Evolutionary conservation across 2,888 invertebrate species (phyloP), one percentile per base, ranked within the genome.

Genomic region (Eumacrocentrus americanus): DNA sequence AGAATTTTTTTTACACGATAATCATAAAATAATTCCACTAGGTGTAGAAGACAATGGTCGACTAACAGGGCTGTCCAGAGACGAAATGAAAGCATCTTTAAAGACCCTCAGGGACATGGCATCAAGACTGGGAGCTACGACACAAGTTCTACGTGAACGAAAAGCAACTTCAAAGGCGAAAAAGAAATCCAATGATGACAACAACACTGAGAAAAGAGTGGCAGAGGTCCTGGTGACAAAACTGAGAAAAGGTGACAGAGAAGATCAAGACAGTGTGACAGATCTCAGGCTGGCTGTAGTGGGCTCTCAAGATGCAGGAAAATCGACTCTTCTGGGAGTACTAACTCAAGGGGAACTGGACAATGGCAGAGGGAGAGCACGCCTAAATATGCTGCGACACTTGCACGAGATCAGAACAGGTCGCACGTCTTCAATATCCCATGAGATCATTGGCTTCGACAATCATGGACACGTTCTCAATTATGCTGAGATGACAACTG

Each of bases 381-480:
- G 99, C 1, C 83, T 98, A 6, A 98, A 98, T 82, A 92, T 99
- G 88, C 95, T 99, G 81, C 82, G 93, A 2, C 92, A 98, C 75
- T 84, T 95, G 67, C 99, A 99, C 81, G 99, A 99, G 81, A 94
- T 99, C 57, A 91, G 92, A 79, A 89, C 91, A 12, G 98, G 98
- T 0, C 85, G 96, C 64, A 98, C 98, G 0, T 96, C 95, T 0
- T 96, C 95, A 3, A 92, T 98, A 73, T 95, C 95, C 66, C 95
- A 96, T 77, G 97, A 98, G 83, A 95, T 98, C 67, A 86, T 99
- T 4, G 99, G 98, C 6, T 99, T 99, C 79, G 94, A 96, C 81
- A 87, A 72, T 16, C 80, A 89, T 84, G 94, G 94, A 0, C 88
- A 92, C 75, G 89, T 94, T 1, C 89, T 96, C 9, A 96, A 95